phyloP scores from a whole-genome alignment of 2,888 invertebrate species.

The Parascotia fuliginaria region DNA sequence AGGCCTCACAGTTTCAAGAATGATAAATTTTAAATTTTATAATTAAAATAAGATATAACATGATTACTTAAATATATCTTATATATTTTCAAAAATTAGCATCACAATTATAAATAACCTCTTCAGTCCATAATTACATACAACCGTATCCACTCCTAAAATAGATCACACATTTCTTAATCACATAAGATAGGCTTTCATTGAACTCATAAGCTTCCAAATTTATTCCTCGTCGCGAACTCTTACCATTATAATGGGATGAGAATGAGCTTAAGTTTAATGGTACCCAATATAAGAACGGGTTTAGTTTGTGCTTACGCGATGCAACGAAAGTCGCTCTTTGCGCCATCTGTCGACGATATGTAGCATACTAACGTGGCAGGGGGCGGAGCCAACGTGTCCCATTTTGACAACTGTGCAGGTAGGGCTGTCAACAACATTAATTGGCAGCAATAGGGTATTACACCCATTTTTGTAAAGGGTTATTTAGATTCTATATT shows the following conservation, averaged over 20 bases:
- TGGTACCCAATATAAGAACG: conserved; percentile 46
- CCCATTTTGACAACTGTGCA: not conserved
- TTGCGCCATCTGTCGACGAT: conserved; percentile 40
- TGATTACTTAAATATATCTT: too few species aligned
- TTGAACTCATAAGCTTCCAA: conserved; percentile 44
- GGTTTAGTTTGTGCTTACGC: conserved; percentile 40
- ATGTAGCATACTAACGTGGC: conserved; percentile 49
- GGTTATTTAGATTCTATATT: too few species aligned
- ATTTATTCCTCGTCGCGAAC: conserved; percentile 44
- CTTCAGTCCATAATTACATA: conserved; percentile 9
- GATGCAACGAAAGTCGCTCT: conserved; percentile 44
- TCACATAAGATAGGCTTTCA: conserved; percentile 37
- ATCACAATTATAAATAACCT: not conserved
- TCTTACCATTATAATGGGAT: conserved; percentile 44
- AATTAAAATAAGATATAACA: too few species aligned
- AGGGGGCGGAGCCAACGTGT: not conserved
- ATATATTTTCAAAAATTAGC: too few species aligned
- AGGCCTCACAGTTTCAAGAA: too few species aligned
- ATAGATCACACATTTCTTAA: conserved; percentile 29
- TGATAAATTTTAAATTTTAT: too few species aligned
- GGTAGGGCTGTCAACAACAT: conserved; percentile 25
- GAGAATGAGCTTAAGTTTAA: conserved; percentile 43
- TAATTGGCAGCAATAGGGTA: conserved; percentile 14
- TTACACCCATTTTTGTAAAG: too few species aligned
- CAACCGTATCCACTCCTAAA: conserved; percentile 13